Evolutionary conservation across 2,888 invertebrate species (phyloP), one percentile per base, ranked within the genome.

Genomic region (Catocala sponsa): DNA sequence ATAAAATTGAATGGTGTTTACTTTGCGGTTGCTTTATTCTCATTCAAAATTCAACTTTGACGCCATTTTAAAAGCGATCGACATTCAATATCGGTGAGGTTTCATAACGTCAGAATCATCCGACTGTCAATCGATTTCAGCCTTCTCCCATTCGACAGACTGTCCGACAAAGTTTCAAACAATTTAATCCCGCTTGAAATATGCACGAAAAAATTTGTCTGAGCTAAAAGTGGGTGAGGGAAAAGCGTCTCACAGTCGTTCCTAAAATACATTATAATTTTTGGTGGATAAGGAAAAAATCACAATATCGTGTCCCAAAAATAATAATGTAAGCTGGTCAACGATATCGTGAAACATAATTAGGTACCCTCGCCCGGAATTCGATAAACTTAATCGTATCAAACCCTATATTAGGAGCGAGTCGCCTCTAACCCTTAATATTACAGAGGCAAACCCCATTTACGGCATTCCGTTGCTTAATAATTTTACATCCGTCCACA

Each of bases 1-100:
- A 92, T 92, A 92, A 91, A 91, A 91, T 89, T 85, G 87, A 89
- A 92, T 88, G 87, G 87, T 90, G 86, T 90, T 89, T 91, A 88
- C 89, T 88, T 87, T 86, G 88, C 77, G 86, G 88, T 85, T 84
- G 82, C 80, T 85, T 86, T 86, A 82, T 86, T 80, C 77, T 68
- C 76, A 69, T 79, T 75, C 75, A 73, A 72, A 80, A 81, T 79
- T 69, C 80, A 62, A 74, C 68, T 70, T 72, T 73, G 73, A 57
- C 33, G 50, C 50, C 60, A 55, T 65, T 78, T 66, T 68, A 55
- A 55, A 60, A 63, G 70, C 68, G 65, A 72, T 80, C 64, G 59
- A 75, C 70, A 72, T 84, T 78, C 74, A 83, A 82, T 83, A 80
- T 80, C 72, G 65, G 72, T 67, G 73, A 66, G 79, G 70, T 76